These are phyloP conservation scores for Nothocercus nigrocapillus DNA, from an alignment of 2,113 vertebrate species.

Conservation along the genomic window DNA sequence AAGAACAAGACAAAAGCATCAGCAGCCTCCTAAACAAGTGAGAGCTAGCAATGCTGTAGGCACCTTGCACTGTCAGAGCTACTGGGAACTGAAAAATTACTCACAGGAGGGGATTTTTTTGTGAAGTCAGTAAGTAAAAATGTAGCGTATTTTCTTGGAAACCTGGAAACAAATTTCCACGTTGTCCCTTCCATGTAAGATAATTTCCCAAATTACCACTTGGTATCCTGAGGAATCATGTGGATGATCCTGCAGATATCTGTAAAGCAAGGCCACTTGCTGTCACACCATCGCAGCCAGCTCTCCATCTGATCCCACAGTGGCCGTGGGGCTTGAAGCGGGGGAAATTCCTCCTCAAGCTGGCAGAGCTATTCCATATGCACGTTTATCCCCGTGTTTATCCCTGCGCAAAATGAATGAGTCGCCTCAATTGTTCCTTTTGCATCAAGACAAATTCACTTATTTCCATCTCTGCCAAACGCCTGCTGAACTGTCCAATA, in stretches of 20 bases:
- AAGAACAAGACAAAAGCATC: not conserved
- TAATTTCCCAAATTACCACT: not conserved
- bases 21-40: not conserved
- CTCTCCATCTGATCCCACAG: not conserved
- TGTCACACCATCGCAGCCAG: not conserved
- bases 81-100: not conserved
- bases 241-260: not conserved
- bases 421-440: not conserved
- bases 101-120: not conserved
- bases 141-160: not conserved
- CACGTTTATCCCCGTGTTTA: not conserved
- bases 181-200: not conserved
- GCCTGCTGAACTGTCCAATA: not conserved
- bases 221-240: not conserved
- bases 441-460: not conserved
- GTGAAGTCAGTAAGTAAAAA: not conserved
- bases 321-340: not conserved
- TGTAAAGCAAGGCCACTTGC: not conserved
- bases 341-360: not conserved
- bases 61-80: not conserved
- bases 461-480: not conserved
- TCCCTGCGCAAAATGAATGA: fast-evolving
- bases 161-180: not conserved
- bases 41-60: not conserved
- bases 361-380: not conserved